Evolutionary conservation across 2,888 invertebrate species (phyloP).

Genomic region (Bhutanitis thaidina): DNA sequence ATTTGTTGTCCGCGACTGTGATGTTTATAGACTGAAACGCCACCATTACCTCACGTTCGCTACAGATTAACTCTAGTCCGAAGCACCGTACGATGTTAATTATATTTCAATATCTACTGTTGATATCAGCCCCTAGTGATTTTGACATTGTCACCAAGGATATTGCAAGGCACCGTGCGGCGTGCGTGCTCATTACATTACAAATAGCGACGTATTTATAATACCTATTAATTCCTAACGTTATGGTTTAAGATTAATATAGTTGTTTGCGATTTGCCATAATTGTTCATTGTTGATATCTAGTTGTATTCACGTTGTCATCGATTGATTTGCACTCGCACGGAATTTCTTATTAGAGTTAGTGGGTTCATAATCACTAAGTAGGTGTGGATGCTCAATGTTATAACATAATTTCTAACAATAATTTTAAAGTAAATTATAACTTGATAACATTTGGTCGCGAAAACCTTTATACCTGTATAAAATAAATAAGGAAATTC

Average conservation of each 20-base stretch:
- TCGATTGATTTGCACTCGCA: conserved; percentile 64
- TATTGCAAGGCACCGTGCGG: conserved; percentile 43
- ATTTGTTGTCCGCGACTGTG: conserved; percentile 82
- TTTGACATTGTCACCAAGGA: conserved; percentile 6
- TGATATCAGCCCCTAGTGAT: conserved; percentile 11
- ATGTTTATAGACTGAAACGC: conserved; percentile 84
- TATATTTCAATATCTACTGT: conserved; percentile 22
- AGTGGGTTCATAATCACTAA: conserved; percentile 51
- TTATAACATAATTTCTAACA: conserved; percentile 40
- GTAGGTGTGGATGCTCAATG: conserved; percentile 69
- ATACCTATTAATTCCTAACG: conserved; percentile 47
- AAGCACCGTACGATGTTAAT: conserved; percentile 56
- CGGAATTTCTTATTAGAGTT: conserved; percentile 59
- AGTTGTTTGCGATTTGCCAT: conserved; percentile 69
- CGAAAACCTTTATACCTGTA: conserved; percentile 30
- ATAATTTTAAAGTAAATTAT: conserved; percentile 33
- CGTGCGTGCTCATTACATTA: conserved; percentile 52
- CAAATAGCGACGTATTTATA: conserved; percentile 56
- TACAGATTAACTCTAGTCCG: conserved; percentile 72
- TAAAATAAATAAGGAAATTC: conserved; percentile 6
- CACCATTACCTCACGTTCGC: conserved; percentile 79
- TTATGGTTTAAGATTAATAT: conserved; percentile 63
- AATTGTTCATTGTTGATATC: conserved; percentile 65
- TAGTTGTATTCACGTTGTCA: conserved; percentile 59
- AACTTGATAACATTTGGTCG: conserved; percentile 36